Evolutionary conservation across 2,797 vertebrate species (phyloP), one percentile per base, ranked within the genome.

Genomic region (Cossypha dichroa): DNA sequence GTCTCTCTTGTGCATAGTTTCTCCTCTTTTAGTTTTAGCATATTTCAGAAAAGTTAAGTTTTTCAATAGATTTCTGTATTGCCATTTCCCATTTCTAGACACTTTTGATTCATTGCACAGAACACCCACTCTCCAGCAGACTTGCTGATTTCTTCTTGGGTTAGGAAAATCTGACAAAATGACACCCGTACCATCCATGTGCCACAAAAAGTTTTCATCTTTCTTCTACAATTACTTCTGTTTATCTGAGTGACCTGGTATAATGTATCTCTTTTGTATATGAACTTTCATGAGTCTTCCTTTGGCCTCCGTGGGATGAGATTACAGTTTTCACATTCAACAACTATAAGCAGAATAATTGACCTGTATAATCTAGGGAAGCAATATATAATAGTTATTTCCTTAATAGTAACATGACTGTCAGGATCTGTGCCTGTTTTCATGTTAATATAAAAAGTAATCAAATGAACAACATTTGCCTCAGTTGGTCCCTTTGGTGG

Each of bases 61-160:
- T 74, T 75, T 55, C 10, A 6, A 62, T 92, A 38, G 55, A 34
- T 89, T 93, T 90, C 28, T 92, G 2, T 92, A 68, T 34, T 94
- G 21, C 92, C 76, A 9, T 94, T 96, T 89, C 86, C 93, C 79
- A 10, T 93, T 96, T 89, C 84, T 73, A 91, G 81, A 66, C 33
- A 55, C 59, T 20, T 94, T 89, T 89, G 78, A 91, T 92, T 89
- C 63, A 82, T 87, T 94, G 67, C 6, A 52, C 40, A 63, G 33
- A 92, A 95, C 94, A 66, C 89, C 89, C 81, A 92, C 94, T 82
- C 70, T 68, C 31, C 84, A 82, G 59, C 88, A 93, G 74, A 85
- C 46, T 92, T 84, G 36, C 62, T 54, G 86, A 86, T 59, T 92
- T 84, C 66, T 86, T 73, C 67, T 70, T 62, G 78, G 67, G 67